Base-by-base conservation (phyloP, 2,797 vertebrate species). In the Eremophila alpestris region DNA sequence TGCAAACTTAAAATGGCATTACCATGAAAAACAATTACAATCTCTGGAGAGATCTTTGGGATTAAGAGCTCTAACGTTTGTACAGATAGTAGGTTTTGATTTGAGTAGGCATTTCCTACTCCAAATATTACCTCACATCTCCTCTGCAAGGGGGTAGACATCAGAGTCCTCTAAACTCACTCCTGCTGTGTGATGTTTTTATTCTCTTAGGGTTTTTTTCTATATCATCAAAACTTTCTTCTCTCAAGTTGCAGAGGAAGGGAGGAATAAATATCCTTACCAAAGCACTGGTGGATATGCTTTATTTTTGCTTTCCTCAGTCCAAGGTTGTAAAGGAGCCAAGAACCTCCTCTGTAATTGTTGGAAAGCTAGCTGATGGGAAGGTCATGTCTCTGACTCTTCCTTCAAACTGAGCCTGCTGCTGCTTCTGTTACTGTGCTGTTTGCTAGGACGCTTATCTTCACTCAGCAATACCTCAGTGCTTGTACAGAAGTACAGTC, bases 291-390 rank as follows among this genome's bases (percentile, higher is more conserved):
- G 20, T 75, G 62, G 20, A 36, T 71, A 51, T 79, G 30, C 69
- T 93, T 93, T 71, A 43, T 81, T 93, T 93, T 87, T 83, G 16
- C 54, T 70, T 89, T 74, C 6, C 21, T 41, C 32, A n/a, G n/a
- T 78, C 55, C 29, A 38, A 46, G 40, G 38, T 24, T 89, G 68
- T 89, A 83, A 92, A 91, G 85, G 29, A 87, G 62, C 92, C 75
- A 89, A 89, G 75, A 79, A 85, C 75, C 69, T 94, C 51, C 81
- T 89, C 54, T 87, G 58, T 76, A 71, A 41, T 68, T 91, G 81
- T 48, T 83, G 30, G 43, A 86, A 92, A 92, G 67, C 48, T 48
- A 58, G 49, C 62, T 85, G 65, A 74, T 85, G 30, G 60, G 70
- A 80, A 87, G 81, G 83, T 82, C 74, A 13, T 32, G 68, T 83